Conservation (phyloP, 1,140 invertebrate species). For the Danaus melanippus region DNA sequence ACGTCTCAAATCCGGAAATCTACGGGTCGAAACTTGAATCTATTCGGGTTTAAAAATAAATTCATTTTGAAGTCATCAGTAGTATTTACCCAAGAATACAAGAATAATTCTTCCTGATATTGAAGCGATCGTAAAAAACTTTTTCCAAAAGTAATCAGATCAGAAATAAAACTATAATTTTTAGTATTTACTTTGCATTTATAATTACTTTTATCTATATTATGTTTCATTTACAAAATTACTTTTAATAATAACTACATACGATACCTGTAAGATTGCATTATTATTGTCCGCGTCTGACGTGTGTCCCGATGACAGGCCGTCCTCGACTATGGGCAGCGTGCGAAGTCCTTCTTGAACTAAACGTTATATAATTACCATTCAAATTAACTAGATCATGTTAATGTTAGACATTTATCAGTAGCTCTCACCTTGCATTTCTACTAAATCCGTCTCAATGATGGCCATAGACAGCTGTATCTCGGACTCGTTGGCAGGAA, state of each 20-base stretch:
- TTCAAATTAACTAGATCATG: no score
- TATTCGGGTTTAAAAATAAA: no score
- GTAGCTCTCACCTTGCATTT: slow-evolving; percentile 45
- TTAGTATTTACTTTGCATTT: no score
- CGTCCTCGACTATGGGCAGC: slow-evolving; percentile 97
- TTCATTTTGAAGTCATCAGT: no score
- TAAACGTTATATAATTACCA: background rate
- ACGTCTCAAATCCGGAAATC: no score
- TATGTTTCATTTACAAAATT: background rate
- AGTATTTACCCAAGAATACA: no score
- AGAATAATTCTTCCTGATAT: no score
- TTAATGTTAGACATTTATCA: background rate
- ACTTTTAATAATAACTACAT: slow-evolving; percentile 1
- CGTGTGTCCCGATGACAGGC: slow-evolving; percentile 90
- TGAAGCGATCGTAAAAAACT: no score
- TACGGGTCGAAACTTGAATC: no score
- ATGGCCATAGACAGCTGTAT: slow-evolving; percentile 83
- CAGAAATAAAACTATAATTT: no score
- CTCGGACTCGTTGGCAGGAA: slow-evolving; percentile 93
- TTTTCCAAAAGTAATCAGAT: no score
- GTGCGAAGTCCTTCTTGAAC: slow-evolving; percentile 39
- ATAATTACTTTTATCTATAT: no score
- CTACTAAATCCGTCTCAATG: slow-evolving; percentile 78
- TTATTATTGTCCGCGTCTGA: slow-evolving; percentile 94
- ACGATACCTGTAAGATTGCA: slow-evolving; percentile 52